These are phyloP conservation scores for Bergia puertoricense DNA, from an alignment of 92 coral and sea anemone species.

Conservation along the genomic window DNA sequence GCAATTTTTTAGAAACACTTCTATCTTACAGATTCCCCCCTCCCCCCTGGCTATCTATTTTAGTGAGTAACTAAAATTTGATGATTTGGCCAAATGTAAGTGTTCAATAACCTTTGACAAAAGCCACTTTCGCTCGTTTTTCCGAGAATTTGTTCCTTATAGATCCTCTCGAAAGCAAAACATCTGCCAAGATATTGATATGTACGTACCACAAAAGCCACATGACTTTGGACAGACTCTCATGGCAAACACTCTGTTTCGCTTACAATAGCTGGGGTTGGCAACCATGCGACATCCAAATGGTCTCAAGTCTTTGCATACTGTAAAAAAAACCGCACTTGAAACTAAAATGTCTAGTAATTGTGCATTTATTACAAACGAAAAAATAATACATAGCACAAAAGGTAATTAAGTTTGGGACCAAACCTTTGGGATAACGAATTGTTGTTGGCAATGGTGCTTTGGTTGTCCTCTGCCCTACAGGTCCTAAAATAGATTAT, in stretches of 20 bases:
- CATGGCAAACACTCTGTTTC: constrained; percentile 31
- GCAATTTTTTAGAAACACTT: no score
- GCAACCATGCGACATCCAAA: constrained; percentile 33
- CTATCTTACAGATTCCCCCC: no score
- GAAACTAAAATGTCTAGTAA: neutral
- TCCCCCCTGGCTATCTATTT: no score
- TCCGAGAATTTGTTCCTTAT: no score
- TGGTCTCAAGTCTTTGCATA: constrained; percentile 26
- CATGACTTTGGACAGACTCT: constrained; percentile 39
- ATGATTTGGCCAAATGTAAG: no score
- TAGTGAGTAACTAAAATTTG: no score
- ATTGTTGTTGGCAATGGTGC: neutral
- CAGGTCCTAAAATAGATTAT: neutral
- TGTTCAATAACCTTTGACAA: no score
- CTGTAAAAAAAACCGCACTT: constrained; percentile 8
- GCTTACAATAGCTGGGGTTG: constrained; percentile 29
- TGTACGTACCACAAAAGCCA: constrained; percentile 35
- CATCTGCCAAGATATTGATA: neutral
- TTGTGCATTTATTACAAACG: neutral
- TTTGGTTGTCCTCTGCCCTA: neutral
- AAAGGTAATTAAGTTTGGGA: neutral
- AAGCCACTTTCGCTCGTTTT: no score
- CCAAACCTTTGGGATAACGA: neutral
- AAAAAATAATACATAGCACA: no score
- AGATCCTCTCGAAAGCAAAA: neutral